Evolutionary conservation across 2,797 vertebrate genomes (phyloP).

Genomic region (Diplodus puntazzo): DNA sequence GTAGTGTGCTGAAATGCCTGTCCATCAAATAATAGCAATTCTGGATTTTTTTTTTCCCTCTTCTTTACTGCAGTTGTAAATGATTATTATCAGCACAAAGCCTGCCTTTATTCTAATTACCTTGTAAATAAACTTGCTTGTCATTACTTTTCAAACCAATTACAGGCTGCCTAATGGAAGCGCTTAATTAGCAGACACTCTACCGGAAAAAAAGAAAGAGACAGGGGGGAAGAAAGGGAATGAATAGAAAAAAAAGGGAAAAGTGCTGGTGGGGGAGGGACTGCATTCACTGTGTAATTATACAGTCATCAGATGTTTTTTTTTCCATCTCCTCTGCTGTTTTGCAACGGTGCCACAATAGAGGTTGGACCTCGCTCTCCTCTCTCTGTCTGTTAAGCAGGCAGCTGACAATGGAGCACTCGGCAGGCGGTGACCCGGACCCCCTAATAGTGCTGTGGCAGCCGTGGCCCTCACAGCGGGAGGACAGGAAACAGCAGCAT

Average conservation of each 20-base stretch:
- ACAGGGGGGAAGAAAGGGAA: conserved; percentile 69
- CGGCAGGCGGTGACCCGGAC: conserved; percentile 80
- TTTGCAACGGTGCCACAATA: conserved; percentile 81
- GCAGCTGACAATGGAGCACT: conserved; percentile 82
- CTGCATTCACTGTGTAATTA: conserved; percentile 85
- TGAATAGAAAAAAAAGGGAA: conserved; percentile 75
- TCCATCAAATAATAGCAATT: conserved; percentile 71
- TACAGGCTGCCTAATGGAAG: conserved; percentile 90
- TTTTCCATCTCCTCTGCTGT: conserved; percentile 61
- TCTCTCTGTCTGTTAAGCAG: conserved; percentile 76
- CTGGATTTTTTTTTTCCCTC: conserved; percentile 38
- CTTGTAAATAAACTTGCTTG: conserved; percentile 92
- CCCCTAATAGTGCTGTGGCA: conserved; percentile 84
- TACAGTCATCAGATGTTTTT: conserved; percentile 81
- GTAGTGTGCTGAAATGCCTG: conserved; percentile 59
- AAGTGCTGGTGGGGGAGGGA: conserved; percentile 76
- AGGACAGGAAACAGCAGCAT: conserved; percentile 77
- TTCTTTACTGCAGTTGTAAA: conserved; percentile 77
- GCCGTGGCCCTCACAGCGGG: conserved; percentile 78
- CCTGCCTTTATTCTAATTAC: conserved; percentile 89
- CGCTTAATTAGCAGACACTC: conserved; percentile 89
- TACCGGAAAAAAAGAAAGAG: conserved; percentile 75
- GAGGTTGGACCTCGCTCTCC: conserved; percentile 74
- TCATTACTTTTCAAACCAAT: conserved; percentile 91
- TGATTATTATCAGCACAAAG: conserved; percentile 88